These are phyloP conservation scores for Acomys russatus DNA, from an alignment of 2,797 vertebrate species.

Conservation along the genomic window DNA sequence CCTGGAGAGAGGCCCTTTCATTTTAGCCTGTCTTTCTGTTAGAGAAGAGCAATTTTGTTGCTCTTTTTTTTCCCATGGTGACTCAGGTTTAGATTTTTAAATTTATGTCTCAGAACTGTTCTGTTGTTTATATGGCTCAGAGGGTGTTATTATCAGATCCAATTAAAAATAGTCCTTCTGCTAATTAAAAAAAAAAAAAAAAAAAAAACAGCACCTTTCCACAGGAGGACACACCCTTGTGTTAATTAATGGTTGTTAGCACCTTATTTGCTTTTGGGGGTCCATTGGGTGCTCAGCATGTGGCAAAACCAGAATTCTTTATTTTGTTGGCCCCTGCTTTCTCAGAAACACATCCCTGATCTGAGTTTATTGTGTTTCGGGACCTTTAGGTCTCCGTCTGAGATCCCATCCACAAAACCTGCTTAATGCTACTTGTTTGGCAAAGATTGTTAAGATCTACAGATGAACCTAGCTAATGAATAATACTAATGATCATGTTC, in stretches of 20 bases:
- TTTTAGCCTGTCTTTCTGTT: slow-evolving; percentile 50
- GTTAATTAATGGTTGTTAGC: slow-evolving; percentile 75
- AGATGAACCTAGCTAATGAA: slow-evolving; percentile 68
- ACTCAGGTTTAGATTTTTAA: slow-evolving; percentile 69
- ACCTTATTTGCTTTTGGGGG: slow-evolving; percentile 67
- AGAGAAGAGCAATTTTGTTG: slow-evolving; percentile 44
- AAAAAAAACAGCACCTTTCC: slow-evolving; percentile 72
- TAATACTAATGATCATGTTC: slow-evolving; percentile 63
- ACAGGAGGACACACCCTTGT: slow-evolving; percentile 55
- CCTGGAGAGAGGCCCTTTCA: slow-evolving; percentile 34
- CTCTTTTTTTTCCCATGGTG: slow-evolving; percentile 56
- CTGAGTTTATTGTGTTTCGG: neutral
- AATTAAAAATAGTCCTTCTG: slow-evolving; percentile 77
- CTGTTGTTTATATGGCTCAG: slow-evolving; percentile 61
- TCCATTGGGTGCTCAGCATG: slow-evolving; percentile 36
- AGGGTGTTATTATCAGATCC: slow-evolving; percentile 77
- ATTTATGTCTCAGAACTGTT: slow-evolving; percentile 70
- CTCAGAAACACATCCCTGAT: slow-evolving; percentile 25
- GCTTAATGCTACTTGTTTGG: slow-evolving; percentile 68
- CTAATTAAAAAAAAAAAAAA: slow-evolving; percentile 78
- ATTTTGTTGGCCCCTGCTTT: neutral
- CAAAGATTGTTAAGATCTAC: slow-evolving; percentile 62
- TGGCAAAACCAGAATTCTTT: slow-evolving; percentile 22
- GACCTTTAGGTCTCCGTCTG: slow-evolving; percentile 20
- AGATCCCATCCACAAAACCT: slow-evolving; percentile 37